Evolutionary conservation across 1,140 invertebrate genomes (phyloP), one percentile per base, ranked within the genome.

Genomic region (Trichonephila clavata): DNA sequence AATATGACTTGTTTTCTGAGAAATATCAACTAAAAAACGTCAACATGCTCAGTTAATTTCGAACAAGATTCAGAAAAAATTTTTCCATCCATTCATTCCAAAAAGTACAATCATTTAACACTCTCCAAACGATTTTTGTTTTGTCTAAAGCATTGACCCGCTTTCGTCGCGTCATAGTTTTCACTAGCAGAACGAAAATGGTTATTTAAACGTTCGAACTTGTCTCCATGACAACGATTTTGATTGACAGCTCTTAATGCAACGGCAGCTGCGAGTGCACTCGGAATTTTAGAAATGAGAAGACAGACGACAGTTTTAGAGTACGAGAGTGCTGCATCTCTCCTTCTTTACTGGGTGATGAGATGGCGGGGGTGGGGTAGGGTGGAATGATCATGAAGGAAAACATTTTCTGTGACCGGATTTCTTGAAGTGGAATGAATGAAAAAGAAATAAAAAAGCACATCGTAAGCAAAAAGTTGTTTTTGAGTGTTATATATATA

Each of bases 191-290:
- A 61, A 32, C 68, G 68, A 77, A 50, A 77, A 86, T 86, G 27
- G 84, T 86, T 86, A 86, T 86, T 86, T 86, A 86, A 86, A 57
- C 59, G 21, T 63, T 59, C 24, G 16, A 86, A 50, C 24, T 27
- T 65, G 86, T 88, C 24, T 32, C 86, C 86, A 88, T 88, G 39
- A 43, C 61, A 50, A 88, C 61, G 63, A 1, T 2, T 43, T 86
- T 88, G 86, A 88, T 88, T 88, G 86, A 88, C 86, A 88, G 86
- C 63, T 50, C 86, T 88, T 88, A 88, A 88, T 88, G 86, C 86
- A 88, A 68, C 59, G 86, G 86, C 86, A 88, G 86, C 86, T 88
- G 86, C 63, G n/a, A 86, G 80, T 50, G 57, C 59, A 50, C 24
- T 27, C 50, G 59, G 43, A 86, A 86, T 86, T 86, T 61, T 61